Base-by-base conservation (phyloP, 2,888 invertebrate genomes). In the Synanthedon andrenaeformis region DNA sequence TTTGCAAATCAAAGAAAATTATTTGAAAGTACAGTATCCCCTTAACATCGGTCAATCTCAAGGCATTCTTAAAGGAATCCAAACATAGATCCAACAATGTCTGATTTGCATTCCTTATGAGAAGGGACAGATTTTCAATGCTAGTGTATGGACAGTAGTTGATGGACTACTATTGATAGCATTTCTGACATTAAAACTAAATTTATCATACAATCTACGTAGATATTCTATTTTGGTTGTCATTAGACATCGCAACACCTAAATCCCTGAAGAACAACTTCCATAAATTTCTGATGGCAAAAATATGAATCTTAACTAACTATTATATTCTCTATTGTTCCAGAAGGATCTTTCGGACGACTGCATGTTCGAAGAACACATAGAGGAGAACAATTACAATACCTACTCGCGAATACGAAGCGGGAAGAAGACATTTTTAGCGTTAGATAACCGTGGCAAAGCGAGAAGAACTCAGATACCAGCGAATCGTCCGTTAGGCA, bases 361-460 rank as follows among this genome's bases (percentile, higher is more conserved):
- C 72, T 96, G 95, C 89, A 91, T 94, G 77, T 95, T 95, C 90
- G 93, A 94, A 85, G 95, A 95, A 88, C 92, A 91, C 76, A 92
- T 95, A 81, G 94, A 93, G 80, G 91, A 92, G 79, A 92, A 94
- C 82, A 92, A 94, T 79, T 95, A 94, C 89, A 95, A 95, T 80
- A 94, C 93, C 56, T 96, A 95, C 86, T 93, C 94, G 69, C 91
- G 92, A 76, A 90, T 92, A 81, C 78, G 84, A 60, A 88, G 82
- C 60, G 89, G 90, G 66, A 88, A 89, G 74, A 91, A 92, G 67
- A 93, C 93, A 52, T 95, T 93, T 86, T 87, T 95, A 79, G 95
- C 94, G 59, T 84, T 95, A 61, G 93, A 93, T 81, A 90, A 91
- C 62, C 85, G 89, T 59, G 95, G 95, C 28, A 90, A 90, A 68